Base-by-base conservation (phyloP, 1,140 invertebrate species). In the Drosophila pseudoananassae region DNA sequence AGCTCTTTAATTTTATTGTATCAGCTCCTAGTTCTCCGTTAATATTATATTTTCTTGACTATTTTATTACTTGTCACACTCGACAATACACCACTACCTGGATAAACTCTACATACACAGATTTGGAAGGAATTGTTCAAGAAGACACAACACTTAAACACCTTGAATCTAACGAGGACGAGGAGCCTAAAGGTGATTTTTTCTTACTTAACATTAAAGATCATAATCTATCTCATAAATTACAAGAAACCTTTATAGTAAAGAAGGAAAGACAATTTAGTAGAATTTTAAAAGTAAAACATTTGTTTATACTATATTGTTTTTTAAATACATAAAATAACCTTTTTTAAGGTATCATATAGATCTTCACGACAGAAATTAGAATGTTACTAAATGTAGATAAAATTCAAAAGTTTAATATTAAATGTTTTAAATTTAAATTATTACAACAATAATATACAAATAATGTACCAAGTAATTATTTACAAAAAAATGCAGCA, bases 81-180 rank as follows among this genome's bases (percentile, higher is more conserved):
- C 14, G 74, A 29, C 46, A 64, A 23, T 10, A 33, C 31, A 33
- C 31, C 29, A 49, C 75, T 36, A 75, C 64, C 82, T 78, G 55
- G 79, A 80, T 74, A 66, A 78, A 75, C 51, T 57, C 57, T 33
- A 68, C 84, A 84, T 70, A 91, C 87, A 80, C 64, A 69, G 69
- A 83, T 79, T 76, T 68, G 76, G 90, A 91, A 88, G 87, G 89
- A 76, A 64, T 81, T 70, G 63, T 69, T 88, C 50, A 77, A 59
- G 69, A 82, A 81, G 81, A 81, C 68, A 83, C 51, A 58, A 68
- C 71, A 71, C 83, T 77, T 43, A 65, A 75, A 66, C 77, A 84
- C 71, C 54, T 91, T 60, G 87, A 91, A 90, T 89, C 91, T 68
- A 70, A 75, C 47, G 90, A 91, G 79, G 76, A 90, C 87, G 74